Percentiles rank a stretch among this genome's conserved stretches.
Conservation (phyloP, 2,113 vertebrate species). For the Poicephalus gulielmi region DNA sequence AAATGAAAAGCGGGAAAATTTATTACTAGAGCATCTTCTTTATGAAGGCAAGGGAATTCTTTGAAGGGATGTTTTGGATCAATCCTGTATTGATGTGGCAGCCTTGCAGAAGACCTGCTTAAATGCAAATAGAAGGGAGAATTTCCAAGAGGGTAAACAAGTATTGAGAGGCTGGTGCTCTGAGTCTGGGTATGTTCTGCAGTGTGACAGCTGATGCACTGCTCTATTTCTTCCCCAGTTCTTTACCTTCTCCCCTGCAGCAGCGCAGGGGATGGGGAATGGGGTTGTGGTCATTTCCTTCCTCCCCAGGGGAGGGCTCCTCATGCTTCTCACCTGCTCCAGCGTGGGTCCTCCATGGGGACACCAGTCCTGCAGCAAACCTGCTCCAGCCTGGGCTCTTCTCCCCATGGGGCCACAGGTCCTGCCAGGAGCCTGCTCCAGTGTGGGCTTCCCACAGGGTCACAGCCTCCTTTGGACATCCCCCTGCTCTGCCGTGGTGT, state of each 20-base stretch:
- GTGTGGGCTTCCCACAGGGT: not conserved
- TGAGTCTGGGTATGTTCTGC: not conserved
- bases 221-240: not conserved
- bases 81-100: not conserved
- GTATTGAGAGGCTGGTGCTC: not conserved
- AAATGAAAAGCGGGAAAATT: not conserved
- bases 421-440: not conserved
- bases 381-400: not conserved
- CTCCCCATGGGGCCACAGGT: not conserved
- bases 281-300: not conserved
- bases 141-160: not conserved
- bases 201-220: not conserved
- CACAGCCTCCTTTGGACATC: not conserved
- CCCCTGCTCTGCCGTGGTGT: not conserved
- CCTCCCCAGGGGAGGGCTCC: not conserved
- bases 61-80: not conserved
- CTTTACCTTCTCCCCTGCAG: not conserved
- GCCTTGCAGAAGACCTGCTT: not conserved
- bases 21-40: not conserved
- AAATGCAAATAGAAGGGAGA: not conserved
- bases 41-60: not conserved
- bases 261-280: not conserved
- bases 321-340: not conserved
- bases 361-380: not conserved
- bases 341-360: not conserved